phyloP scores from a whole-genome alignment of 2,113 vertebrate genomes.

The Steatornis caripensis region DNA sequence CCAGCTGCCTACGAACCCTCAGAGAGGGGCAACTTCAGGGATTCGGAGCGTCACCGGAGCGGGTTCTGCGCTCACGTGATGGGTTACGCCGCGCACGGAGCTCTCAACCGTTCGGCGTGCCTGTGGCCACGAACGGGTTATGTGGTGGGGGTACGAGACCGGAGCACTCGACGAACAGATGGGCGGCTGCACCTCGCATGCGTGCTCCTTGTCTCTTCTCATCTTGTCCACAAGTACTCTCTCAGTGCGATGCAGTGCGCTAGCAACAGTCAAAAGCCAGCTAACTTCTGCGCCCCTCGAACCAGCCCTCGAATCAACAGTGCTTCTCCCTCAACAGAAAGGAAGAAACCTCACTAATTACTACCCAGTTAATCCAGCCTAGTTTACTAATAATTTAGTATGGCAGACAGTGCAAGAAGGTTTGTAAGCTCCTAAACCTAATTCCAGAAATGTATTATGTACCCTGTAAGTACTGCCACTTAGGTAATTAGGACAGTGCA shows the following conservation, averaged over 20 bases:
- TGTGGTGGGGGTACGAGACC: too few relatives aligned
- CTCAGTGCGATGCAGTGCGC: not conserved
- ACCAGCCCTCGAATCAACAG: not conserved
- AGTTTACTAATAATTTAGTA: not conserved
- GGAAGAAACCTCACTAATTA: not conserved
- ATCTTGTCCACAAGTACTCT: not conserved
- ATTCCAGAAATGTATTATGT: not conserved
- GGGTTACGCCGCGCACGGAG: accelerated
- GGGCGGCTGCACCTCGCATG: not conserved
- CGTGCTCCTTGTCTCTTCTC: not conserved
- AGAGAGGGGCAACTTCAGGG: not conserved
- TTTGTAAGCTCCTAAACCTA: not conserved
- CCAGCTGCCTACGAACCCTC: not conserved
- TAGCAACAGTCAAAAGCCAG: not conserved
- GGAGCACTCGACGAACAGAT: too few relatives aligned
- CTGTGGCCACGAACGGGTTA: not conserved
- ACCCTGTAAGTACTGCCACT: not conserved
- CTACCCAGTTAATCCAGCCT: not conserved
- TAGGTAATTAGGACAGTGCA: not conserved
- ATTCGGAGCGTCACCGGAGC: accelerated
- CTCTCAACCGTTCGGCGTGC: accelerated
- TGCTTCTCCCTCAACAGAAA: not conserved
- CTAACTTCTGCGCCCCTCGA: not conserved
- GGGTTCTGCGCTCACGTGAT: accelerated
- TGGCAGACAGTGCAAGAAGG: not conserved